Conservation (phyloP, 2,113 vertebrate species). For the Trichomycterus rosablanca region DNA sequence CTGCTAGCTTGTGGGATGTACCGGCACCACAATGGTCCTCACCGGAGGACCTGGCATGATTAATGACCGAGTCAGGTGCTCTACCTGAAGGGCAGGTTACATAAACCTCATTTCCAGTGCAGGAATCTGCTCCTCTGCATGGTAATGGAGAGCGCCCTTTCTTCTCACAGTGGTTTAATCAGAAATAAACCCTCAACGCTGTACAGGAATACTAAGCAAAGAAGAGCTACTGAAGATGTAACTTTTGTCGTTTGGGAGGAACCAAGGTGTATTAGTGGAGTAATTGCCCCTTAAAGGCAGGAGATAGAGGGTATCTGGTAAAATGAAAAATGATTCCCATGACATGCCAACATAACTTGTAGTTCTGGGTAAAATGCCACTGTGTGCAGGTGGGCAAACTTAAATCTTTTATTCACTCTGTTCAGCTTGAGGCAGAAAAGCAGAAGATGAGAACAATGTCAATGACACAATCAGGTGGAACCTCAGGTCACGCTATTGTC, state of each 20-base stretch:
- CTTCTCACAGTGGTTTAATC: constrained; percentile 33
- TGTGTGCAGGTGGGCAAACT: neutral
- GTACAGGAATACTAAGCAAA: constrained; percentile 14
- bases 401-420: constrained; percentile 11
- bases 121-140: constrained; percentile 29
- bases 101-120: constrained; percentile 43
- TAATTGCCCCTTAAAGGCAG: constrained; percentile 34
- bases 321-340: constrained; percentile 25
- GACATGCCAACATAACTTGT: constrained; percentile 27
- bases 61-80: constrained; percentile 46
- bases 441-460: constrained; percentile 3
- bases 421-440: constrained; percentile 16
- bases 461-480: neutral
- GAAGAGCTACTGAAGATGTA: constrained; percentile 5
- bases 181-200: constrained; percentile 23
- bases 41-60: constrained; percentile 44
- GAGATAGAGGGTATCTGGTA: neutral
- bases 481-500: constrained; percentile 12
- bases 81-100: constrained; percentile 51
- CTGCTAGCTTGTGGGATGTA: constrained; percentile 30
- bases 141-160: constrained; percentile 31
- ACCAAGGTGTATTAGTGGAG: constrained; percentile 31
- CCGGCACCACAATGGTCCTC: constrained; percentile 29
- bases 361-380: constrained; percentile 12
- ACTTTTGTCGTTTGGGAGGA: constrained; percentile 16